phyloP scores from a whole-genome alignment of 2,888 invertebrate genomes.

The Hedychridium roseum region DNA sequence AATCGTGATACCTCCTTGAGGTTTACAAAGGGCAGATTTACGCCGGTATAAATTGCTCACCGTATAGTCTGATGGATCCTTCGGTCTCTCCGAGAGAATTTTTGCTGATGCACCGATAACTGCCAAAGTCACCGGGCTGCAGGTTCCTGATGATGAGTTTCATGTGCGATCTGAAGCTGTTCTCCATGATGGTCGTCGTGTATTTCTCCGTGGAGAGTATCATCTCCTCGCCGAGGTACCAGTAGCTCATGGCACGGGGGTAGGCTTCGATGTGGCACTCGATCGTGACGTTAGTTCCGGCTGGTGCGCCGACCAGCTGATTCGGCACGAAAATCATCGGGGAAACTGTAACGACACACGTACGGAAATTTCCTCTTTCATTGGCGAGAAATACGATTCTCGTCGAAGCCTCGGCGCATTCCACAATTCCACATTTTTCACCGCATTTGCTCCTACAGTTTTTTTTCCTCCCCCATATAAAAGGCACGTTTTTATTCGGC shows the following conservation, averaged over 20 bases:
- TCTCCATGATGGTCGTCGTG: constrained; percentile 82
- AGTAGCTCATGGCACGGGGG: constrained; percentile 91
- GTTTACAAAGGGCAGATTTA: too few relatives aligned
- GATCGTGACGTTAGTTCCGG: constrained; percentile 89
- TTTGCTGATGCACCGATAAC: constrained; percentile 92
- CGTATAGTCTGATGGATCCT: constrained; percentile 90
- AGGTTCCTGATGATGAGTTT: constrained; percentile 86
- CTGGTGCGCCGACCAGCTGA: constrained; percentile 90
- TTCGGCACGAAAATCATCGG: constrained; percentile 96
- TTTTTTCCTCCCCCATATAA: too few relatives aligned
- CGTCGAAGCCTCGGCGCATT: too few relatives aligned
- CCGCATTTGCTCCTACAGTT: too few relatives aligned
- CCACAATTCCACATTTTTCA: too few relatives aligned
- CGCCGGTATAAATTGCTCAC: constrained; percentile 67
- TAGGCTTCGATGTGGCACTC: constrained; percentile 94
- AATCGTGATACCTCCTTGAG: too few relatives aligned
- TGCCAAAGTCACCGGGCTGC: constrained; percentile 85
- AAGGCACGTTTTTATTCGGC: too few relatives aligned
- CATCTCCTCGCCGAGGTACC: constrained; percentile 91
- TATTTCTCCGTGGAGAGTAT: constrained; percentile 89
- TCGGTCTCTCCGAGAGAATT: constrained; percentile 94
- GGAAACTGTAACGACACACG: constrained; percentile 72
- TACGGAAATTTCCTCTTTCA: background rate
- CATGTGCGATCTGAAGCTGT: constrained; percentile 90
- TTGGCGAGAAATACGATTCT: background rate